phyloP scores from a whole-genome alignment of 30 jellyfish, hydroid and myxozoan species.

The Aurelia sp. region DNA sequence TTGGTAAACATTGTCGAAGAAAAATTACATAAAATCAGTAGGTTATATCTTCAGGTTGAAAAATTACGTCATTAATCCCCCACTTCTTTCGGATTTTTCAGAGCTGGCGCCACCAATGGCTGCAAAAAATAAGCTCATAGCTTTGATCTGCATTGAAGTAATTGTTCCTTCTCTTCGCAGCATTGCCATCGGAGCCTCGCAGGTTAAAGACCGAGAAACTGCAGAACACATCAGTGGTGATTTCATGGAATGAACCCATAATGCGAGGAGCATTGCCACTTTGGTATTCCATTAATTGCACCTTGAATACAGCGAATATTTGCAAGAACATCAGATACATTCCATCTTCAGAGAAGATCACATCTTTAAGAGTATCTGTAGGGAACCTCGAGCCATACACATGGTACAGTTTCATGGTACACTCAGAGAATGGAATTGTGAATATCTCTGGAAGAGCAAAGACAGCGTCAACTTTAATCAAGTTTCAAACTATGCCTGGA shows the following conservation, averaged over 20 bases:
- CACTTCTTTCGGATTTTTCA: no score
- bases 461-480: background rate
- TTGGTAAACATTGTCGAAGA: no score
- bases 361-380: background rate
- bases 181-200: conserved; percentile 28
- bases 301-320: background rate
- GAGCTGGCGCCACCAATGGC: no score
- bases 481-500: conserved; percentile 7
- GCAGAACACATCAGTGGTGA: conserved; percentile 21
- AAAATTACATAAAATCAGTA: no score
- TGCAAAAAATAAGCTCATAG: no score
- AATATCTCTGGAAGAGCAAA: conserved; percentile 9
- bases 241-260: conserved; percentile 39
- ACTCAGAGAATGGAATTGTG: conserved; percentile 20
- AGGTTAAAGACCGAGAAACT: background rate
- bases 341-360: background rate
- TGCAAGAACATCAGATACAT: conserved; percentile 4
- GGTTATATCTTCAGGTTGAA: no score
- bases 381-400: conserved; percentile 24
- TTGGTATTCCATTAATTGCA: conserved; percentile 29
- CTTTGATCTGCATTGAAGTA: background rate
- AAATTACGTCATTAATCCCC: no score
- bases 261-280: conserved; percentile 10
- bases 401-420: conserved; percentile 1
- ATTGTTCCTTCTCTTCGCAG: conserved; percentile 2